A percentile compares a stretch with the other conserved stretches of the same genome.
phyloP scores from a whole-genome alignment of 2,888 invertebrate species.

The Apodemia hepburni region DNA sequence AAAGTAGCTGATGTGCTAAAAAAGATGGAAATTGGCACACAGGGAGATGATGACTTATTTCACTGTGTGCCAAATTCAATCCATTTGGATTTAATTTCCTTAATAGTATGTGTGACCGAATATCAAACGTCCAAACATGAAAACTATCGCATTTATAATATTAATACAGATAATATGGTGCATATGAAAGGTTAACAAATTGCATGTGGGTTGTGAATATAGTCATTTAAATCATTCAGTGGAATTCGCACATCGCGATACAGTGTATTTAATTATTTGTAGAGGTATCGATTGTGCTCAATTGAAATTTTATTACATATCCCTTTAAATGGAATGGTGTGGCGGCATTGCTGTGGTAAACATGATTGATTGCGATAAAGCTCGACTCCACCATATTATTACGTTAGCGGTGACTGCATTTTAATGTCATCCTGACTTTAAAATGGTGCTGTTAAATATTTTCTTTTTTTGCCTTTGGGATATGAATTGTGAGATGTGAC shows the following conservation, averaged over 20 bases:
- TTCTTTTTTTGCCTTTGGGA: background rate
- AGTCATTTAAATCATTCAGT: background rate
- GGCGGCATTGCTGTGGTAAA: background rate
- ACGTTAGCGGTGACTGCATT: background rate
- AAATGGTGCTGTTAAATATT: background rate
- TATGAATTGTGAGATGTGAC: no score
- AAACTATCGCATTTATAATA: no score
- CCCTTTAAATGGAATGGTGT: conserved; percentile 7
- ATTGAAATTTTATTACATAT: conserved; percentile 3
- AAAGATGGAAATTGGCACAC: no score
- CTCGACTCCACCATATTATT: background rate
- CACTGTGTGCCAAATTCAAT: no score
- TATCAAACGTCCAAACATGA: no score
- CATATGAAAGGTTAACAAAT: background rate
- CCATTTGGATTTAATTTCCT: no score
- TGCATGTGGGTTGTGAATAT: background rate
- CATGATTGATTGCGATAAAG: conserved; percentile 7
- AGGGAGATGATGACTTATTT: no score
- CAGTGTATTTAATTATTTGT: conserved; percentile 7
- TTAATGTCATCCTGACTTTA: background rate
- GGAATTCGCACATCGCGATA: background rate
- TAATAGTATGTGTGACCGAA: no score
- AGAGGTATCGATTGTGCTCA: background rate
- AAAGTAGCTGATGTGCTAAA: no score
- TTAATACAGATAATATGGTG: no score